Base-by-base conservation (phyloP, 2,797 vertebrate genomes). In the Sebastes elongatus region DNA sequence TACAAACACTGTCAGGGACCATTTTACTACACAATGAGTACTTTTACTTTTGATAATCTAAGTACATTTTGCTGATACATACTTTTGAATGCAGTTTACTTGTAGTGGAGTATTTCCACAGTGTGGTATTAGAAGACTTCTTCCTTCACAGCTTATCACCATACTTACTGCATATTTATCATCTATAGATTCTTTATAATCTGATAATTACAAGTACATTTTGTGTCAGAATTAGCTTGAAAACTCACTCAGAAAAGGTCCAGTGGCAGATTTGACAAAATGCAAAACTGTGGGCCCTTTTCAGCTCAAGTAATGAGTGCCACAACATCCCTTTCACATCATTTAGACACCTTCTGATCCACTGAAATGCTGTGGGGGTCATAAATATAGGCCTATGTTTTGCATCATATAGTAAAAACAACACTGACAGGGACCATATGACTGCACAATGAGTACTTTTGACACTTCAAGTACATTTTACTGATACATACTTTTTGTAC, bases 281-380 rank as follows among this genome's bases (percentile, higher is more conserved):
- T n/a, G 18, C 2, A 3, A 71, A 70, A 63, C 5, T 11, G 4
- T 53, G 35, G 57, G 56, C 22, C 80, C 10, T 57, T 71, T 56
- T 22, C 2, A 65, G 10, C 27, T 65, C 5, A 71, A 30, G 10
- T 10, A 42, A 1, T 22, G 13, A 71, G 7, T 28, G 18, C 7
- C 57, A 63, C 46, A 7, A 2, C 4, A n/a, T n/a, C 4, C 0
- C 4, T 10, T 33, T 38, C 4, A 49, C 10, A 4, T 66, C 0
- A 23, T 59, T 25, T 14, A 18, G 2, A 71, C 74, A 60, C 71
- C 46, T 23, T 8, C 5, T 11, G 6, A 14, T 46, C 60, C 18
- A 1, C 11, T 25, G 46, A 23, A 10, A 27, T 35, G 5, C 3
- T 62, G 1, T 20, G 13, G 3, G 5, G 28, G 5, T 14, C 9